Conservation (phyloP, 1,140 invertebrate genomes). For the Doryteuthis pealeii region DNA sequence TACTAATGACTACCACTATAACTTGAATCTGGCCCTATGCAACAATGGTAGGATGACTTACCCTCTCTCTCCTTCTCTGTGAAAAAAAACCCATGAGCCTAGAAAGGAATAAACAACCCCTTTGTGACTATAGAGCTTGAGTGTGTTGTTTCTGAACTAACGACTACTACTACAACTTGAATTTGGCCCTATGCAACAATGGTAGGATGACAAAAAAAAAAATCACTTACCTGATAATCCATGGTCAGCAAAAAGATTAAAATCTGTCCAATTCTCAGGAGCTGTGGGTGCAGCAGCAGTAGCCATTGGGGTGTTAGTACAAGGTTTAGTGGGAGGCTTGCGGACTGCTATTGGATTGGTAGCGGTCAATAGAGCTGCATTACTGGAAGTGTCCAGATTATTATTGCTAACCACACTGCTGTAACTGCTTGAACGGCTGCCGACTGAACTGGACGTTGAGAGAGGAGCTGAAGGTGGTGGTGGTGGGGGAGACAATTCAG, state of each 20-base stretch:
- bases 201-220: too few species aligned
- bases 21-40: too few species aligned
- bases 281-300: not conserved
- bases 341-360: constrained; percentile 14
- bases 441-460: constrained; percentile 19
- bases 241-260: constrained; percentile 35
- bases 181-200: too few species aligned
- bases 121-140: too few species aligned
- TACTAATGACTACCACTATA: too few species aligned
- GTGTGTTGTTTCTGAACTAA: too few species aligned
- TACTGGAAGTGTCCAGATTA: constrained; percentile 18
- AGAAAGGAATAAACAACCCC: too few species aligned
- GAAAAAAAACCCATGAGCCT: too few species aligned
- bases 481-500: constrained; percentile 20
- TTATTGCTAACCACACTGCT: constrained; percentile 54
- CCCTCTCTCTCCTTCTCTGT: too few species aligned
- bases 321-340: constrained; percentile 27
- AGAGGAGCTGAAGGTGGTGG: constrained; percentile 31
- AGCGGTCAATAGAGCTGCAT: constrained; percentile 12
- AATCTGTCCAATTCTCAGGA: constrained; percentile 18
- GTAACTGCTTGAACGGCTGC: constrained; percentile 50
- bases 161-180: too few species aligned
- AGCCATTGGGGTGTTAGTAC: not conserved
- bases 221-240: constrained; percentile 23
- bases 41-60: too few species aligned